Base-by-base conservation (phyloP, 2,113 vertebrate species). In the Lynx canadensis region DNA sequence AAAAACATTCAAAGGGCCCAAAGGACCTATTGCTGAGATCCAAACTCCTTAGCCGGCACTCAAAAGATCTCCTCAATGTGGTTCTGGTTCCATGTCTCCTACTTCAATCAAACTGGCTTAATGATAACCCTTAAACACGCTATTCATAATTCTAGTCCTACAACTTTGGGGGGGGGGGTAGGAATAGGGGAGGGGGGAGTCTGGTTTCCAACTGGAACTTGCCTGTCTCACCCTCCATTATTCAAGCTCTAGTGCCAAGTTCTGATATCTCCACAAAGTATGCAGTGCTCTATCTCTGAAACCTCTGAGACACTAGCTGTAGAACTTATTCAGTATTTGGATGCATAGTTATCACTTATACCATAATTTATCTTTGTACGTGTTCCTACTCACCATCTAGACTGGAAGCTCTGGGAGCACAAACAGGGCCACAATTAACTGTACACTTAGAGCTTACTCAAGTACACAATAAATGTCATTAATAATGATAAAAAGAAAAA, bases 211-310 rank as follows among this genome's bases (percentile, higher is more conserved):
- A 33, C 3, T 95, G 52, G 45, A 95, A 89, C 10, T 36, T 69
- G 78, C 45, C 66, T 89, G 48, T 68, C 25, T 13, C 25, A 76
- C 13, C 9, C 4, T 69, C 48, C 4, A 71, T 25, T 74, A 57
- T 48, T 94, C 41, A 68, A 68, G 13, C 21, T 81, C 66, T 84
- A 90, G 21, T 57, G 91, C 27, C 27, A 90, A 85, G 31, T 88
- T 94, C n/a, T 21, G 71, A 31, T 15, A n/a, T 97, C 29, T 92
- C 65, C 71, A 92, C 29, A 52, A 92, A 78, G 31, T 48, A 91
- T 65, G 78, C 25, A 74, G 45, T 5, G n/a, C 79, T 27, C 14
- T 38, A 29, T 38, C n/a, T 85, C 41, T 57, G 65, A 88, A 91
- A 84, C 84, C 7, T 38, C 38, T 7, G 31, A 76, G 78, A 50